Percentiles rank a stretch among this genome's conserved stretches.
phyloP scores from a whole-genome alignment of 2,113 vertebrate genomes.

The Leptobrachium leishanense region DNA sequence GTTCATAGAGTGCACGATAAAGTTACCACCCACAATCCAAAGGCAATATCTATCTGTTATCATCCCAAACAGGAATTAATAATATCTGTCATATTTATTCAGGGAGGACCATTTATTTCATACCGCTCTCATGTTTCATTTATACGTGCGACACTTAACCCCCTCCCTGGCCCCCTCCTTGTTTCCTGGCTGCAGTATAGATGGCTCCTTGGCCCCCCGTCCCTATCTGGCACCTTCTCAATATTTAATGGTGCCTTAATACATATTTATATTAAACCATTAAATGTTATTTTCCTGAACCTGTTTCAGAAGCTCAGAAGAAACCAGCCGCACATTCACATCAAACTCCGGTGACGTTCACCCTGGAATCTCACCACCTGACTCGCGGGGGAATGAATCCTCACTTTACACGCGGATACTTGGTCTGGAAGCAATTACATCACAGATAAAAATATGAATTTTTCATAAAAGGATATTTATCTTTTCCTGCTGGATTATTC shows the following conservation, averaged over 20 bases:
- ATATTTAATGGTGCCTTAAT: constrained; percentile 43
- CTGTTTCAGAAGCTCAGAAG: neutral
- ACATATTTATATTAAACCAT: constrained; percentile 40
- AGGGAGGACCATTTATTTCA: constrained; percentile 24
- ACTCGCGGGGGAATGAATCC: neutral
- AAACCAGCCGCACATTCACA: neutral
- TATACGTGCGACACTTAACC: neutral
- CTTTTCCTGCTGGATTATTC: neutral
- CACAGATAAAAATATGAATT: neutral
- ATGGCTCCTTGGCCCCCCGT: constrained; percentile 33
- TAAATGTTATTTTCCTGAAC: constrained; percentile 25
- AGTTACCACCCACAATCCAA: constrained; percentile 13
- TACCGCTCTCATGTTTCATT: constrained; percentile 36
- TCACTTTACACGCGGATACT: neutral
- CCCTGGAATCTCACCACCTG: neutral
- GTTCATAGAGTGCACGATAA: constrained; percentile 16
- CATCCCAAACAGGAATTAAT: constrained; percentile 33
- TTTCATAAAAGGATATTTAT: neutral
- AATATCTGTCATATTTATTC: constrained; percentile 41
- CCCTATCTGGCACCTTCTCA: constrained; percentile 38
- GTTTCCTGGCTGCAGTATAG: constrained; percentile 22
- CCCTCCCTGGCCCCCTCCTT: constrained; percentile 23
- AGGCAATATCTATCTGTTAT: constrained; percentile 18
- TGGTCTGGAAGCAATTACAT: neutral
- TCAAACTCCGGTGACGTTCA: neutral